phyloP scores from a whole-genome alignment of 2,797 vertebrate genomes.

The Sebastes matsubarae region DNA sequence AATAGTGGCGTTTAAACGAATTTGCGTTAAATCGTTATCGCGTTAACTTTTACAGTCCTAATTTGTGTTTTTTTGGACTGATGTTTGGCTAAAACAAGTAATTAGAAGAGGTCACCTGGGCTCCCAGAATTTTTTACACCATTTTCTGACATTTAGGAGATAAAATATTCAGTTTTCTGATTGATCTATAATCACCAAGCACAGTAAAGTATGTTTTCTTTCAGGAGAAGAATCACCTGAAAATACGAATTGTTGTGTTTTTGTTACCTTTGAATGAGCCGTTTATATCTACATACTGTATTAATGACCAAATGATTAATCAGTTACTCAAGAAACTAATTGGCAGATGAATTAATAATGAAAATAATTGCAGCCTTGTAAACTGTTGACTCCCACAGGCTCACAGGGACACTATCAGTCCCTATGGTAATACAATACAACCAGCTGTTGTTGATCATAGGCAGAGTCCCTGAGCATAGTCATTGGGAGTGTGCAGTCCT shows the following conservation, averaged over 20 bases:
- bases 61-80: neutral
- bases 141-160: neutral
- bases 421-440: neutral
- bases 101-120: neutral
- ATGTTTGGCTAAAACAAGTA: neutral
- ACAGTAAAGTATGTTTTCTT: neutral
- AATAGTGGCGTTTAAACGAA: no score
- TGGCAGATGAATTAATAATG: neutral
- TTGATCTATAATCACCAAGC: neutral
- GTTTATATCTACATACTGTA: neutral
- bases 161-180: neutral
- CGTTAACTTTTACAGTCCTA: no score
- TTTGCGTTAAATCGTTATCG: no score
- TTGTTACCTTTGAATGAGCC: no score
- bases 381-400: neutral
- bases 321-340: neutral
- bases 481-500: neutral
- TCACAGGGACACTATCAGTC: neutral
- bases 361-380: neutral
- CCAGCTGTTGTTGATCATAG: constrained; percentile 5
- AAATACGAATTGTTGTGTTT: no score
- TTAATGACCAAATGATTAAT: neutral
- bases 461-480: neutral
- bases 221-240: neutral
- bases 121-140: neutral